Evolutionary conservation across 2,888 invertebrate species (phyloP).

Genomic region (Ornithoptera alexandrae): DNA sequence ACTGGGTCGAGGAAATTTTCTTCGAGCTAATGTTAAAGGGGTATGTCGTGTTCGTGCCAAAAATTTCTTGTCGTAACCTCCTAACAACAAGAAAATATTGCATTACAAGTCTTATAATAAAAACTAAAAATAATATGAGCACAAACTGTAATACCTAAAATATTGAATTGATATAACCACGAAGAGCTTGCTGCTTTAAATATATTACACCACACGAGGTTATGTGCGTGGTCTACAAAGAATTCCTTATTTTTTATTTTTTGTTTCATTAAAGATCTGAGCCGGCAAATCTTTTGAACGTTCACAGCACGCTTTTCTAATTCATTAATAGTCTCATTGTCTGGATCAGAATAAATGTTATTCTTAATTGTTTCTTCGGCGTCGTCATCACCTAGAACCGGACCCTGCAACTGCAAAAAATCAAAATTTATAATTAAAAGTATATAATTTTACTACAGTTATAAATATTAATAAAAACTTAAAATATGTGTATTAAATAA

Average conservation of each 20-base stretch:
- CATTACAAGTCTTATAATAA: neutral
- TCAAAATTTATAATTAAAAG: neutral
- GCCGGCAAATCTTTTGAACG: slow-evolving; percentile 74
- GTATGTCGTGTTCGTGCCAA: slow-evolving; percentile 80
- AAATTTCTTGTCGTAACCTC: slow-evolving; percentile 81
- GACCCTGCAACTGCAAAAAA: slow-evolving; percentile 59
- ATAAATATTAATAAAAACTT: neutral
- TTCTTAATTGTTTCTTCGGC: slow-evolving; percentile 48
- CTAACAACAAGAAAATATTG: slow-evolving; percentile 49
- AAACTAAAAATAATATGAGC: neutral
- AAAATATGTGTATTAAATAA: neutral
- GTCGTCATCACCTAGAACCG: slow-evolving; percentile 61
- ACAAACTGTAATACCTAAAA: slow-evolving; percentile 74
- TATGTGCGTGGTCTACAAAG: slow-evolving; percentile 84
- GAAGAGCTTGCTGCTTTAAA: slow-evolving; percentile 89
- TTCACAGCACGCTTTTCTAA: slow-evolving; percentile 70
- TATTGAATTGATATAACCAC: slow-evolving; percentile 89
- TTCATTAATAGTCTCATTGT: slow-evolving; percentile 65
- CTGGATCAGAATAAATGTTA: slow-evolving; percentile 56
- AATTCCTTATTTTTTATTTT: slow-evolving; percentile 86
- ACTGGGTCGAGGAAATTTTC: slow-evolving; percentile 84
- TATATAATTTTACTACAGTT: neutral
- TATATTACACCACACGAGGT: slow-evolving; percentile 87
- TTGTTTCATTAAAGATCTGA: slow-evolving; percentile 51
- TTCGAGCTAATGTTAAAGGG: slow-evolving; percentile 84